phyloP scores from a whole-genome alignment of 2,113 vertebrate species.

The Arizona elegans region DNA sequence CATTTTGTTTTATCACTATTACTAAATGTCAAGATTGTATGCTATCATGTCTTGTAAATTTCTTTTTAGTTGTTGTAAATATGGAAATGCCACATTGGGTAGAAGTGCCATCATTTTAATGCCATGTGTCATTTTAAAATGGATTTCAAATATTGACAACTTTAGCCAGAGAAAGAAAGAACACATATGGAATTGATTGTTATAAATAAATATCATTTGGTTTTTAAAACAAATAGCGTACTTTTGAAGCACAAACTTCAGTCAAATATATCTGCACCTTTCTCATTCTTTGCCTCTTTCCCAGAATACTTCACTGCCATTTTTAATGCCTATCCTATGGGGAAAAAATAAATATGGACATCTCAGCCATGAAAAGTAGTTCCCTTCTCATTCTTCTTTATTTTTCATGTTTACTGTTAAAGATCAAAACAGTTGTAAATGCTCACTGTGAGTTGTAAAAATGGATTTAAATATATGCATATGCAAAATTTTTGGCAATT shows the following conservation, averaged over 20 bases:
- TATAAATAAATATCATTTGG: conserved; percentile 71
- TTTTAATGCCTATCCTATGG: conserved; percentile 80
- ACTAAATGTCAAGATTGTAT: conserved; percentile 88
- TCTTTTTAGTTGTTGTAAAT: conserved; percentile 90
- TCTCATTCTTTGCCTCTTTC: conserved; percentile 76
- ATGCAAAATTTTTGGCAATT: conserved; percentile 28
- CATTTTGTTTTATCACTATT: conserved; percentile 83
- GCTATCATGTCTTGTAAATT: conserved; percentile 95
- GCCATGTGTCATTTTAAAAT: conserved; percentile 84
- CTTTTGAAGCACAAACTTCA: conserved; percentile 72
- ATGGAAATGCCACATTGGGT: conserved; percentile 83
- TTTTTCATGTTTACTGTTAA: conserved; percentile 35
- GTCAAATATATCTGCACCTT: conserved; percentile 59
- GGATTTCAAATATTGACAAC: conserved; percentile 61
- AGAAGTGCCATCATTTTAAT: conserved; percentile 88
- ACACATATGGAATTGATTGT: conserved; percentile 65
- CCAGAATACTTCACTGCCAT: conserved; percentile 81
- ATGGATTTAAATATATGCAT: conserved; percentile 15
- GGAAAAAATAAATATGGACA: conserved; percentile 81
- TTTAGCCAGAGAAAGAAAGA: conserved; percentile 47
- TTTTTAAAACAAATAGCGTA: conserved; percentile 75
- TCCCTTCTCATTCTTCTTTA: conserved; percentile 51
- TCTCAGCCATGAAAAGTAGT: conserved; percentile 74
- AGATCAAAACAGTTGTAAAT: conserved; percentile 32
- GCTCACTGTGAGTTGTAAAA: conserved; percentile 23